These are phyloP conservation scores for Anser brachyrhynchus DNA, from an alignment of 2,113 vertebrate genomes.

Conservation along the genomic window DNA sequence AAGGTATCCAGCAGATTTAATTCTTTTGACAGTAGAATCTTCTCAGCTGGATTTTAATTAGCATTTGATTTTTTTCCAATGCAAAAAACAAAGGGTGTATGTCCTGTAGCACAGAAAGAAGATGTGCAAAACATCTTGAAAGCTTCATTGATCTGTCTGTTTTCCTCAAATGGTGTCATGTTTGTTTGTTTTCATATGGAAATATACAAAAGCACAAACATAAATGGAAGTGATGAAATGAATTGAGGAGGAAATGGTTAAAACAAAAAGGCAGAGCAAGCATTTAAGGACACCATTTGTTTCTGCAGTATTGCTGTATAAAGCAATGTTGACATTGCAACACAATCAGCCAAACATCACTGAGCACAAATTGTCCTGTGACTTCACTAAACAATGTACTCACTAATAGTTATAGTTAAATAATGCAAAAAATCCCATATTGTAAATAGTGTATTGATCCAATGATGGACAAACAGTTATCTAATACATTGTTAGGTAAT, in stretches of 20 bases:
- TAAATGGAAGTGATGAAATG: not conserved
- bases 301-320: not conserved
- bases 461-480: not conserved
- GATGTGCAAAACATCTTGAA: not conserved
- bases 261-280: not conserved
- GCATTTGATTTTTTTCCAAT: not conserved
- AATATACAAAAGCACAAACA: not conserved
- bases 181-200: not conserved
- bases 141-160: not conserved
- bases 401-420: not conserved
- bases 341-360: not conserved
- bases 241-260: not conserved
- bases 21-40: not conserved
- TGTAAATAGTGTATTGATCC: constrained; percentile 33
- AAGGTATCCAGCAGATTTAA: not conserved
- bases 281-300: not conserved
- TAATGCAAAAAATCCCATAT: not conserved
- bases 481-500: constrained; percentile 11
- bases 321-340: not conserved
- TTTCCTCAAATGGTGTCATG: not conserved
- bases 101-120: not conserved
- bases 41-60: constrained; percentile 23
- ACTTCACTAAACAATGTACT: not conserved
- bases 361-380: not conserved
- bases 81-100: not conserved